Base-by-base conservation (phyloP, 2,797 vertebrate genomes). In the Pangasius sanitwongsei region DNA sequence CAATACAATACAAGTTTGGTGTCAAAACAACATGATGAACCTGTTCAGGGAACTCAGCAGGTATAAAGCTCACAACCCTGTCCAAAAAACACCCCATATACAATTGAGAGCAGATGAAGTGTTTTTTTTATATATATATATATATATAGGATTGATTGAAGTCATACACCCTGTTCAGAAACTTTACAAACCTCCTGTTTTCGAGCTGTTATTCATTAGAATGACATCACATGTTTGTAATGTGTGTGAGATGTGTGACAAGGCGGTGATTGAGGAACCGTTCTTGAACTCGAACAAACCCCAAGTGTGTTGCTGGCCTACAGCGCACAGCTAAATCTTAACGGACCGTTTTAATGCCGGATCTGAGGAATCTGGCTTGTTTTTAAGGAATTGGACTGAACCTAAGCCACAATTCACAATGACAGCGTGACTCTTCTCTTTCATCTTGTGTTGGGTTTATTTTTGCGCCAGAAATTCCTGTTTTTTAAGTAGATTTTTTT, bases 161-260 rank as follows among this genome's bases (percentile, higher is more conserved):
- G n/a, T 44, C 34, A n/a, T 48, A 15, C 31, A 37, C 16, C 25
- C 50, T 18, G 34, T 57, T 74, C 23, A 4, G 31, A 75, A 48
- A 25, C 48, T 9, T 85, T 34, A 72, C 9, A 70, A 25, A 28
- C 31, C 53, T 37, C 55, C 8, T 75, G 55, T 23, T 59, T 59
- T 57, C 11, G n/a, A 57, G 8, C 77, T 78, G 55, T 34, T 72
- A 2, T 77, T 77, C 70, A 78, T 86, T 77, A 44, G 1, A 67
- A 65, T 94, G 92, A 93, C 93, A 88, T 95, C 93, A 93, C 25
- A 11, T 3, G 0, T 53, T 18, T 67, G 82, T 67, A 18, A 28
- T n/a, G 59, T 44, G 25, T 84, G 44, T 23, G 78, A 59, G 82
- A 84, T 50, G n/a, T 86, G 34, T 75, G 90, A 91, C 67, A 85